Conservation (phyloP, 2,888 invertebrate species). For the Spilarctia lutea region DNA sequence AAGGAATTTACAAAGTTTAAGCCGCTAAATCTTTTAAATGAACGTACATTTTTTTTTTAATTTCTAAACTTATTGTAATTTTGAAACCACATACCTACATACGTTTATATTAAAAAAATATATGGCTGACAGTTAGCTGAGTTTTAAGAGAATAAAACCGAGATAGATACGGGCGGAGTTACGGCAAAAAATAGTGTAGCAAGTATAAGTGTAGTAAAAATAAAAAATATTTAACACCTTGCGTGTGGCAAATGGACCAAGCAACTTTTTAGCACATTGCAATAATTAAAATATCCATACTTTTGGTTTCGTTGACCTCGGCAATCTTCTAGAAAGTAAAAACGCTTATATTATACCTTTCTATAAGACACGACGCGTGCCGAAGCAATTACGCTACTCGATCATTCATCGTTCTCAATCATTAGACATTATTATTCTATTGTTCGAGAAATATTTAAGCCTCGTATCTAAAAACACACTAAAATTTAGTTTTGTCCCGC, state of each 20-base stretch:
- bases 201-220: background rate
- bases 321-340: constrained; percentile 9
- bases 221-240: background rate
- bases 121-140: too few species aligned
- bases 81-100: too few species aligned
- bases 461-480: too few species aligned
- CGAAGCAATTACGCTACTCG: background rate
- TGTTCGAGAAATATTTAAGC: too few species aligned
- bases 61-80: too few species aligned
- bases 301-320: background rate
- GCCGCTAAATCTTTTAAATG: too few species aligned
- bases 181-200: background rate
- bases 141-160: too few species aligned
- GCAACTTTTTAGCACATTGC: background rate
- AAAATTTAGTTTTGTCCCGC: too few species aligned
- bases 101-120: too few species aligned
- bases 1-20: too few species aligned
- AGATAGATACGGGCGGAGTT: too few species aligned
- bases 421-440: background rate
- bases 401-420: background rate
- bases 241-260: background rate
- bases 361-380: constrained; percentile 12
- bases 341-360: constrained; percentile 12
- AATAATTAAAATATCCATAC: background rate
- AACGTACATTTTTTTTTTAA: too few species aligned